Conservation (phyloP, 2,888 invertebrate genomes). For the Pandemis heparana region DNA sequence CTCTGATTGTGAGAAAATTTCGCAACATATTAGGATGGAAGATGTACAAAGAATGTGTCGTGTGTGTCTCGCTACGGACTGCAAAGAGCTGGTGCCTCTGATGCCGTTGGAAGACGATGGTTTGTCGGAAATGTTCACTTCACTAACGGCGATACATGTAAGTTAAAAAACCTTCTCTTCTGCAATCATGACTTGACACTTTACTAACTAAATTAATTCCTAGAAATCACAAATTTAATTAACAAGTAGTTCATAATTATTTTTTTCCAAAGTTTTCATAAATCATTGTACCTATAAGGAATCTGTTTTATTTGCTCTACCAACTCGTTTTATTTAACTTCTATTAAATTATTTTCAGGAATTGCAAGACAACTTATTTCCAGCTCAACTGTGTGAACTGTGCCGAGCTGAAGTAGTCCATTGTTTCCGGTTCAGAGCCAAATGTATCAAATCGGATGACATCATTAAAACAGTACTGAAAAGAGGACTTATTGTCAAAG, state of each 20-base stretch:
- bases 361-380: constrained; percentile 61
- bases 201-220: background rate
- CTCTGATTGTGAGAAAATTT: constrained; percentile 45
- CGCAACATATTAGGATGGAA: constrained; percentile 13
- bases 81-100: constrained; percentile 63
- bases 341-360: background rate
- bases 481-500: constrained; percentile 53
- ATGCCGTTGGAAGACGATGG: constrained; percentile 60
- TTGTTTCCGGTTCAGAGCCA: constrained; percentile 74
- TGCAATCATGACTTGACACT: background rate
- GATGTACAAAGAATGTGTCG: constrained; percentile 73
- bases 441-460: constrained; percentile 71
- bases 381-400: constrained; percentile 61
- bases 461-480: constrained; percentile 63
- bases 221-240: too few species aligned
- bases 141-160: constrained; percentile 70
- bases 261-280: too few species aligned
- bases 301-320: too few species aligned
- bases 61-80: constrained; percentile 72
- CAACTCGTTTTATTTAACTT: background rate
- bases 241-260: too few species aligned
- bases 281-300: too few species aligned
- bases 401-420: constrained; percentile 65
- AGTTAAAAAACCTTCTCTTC: constrained; percentile 44
- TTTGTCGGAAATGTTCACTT: constrained; percentile 66